Conservation (phyloP, 2,797 vertebrate species). For the Eleutherodactylus coqui region DNA sequence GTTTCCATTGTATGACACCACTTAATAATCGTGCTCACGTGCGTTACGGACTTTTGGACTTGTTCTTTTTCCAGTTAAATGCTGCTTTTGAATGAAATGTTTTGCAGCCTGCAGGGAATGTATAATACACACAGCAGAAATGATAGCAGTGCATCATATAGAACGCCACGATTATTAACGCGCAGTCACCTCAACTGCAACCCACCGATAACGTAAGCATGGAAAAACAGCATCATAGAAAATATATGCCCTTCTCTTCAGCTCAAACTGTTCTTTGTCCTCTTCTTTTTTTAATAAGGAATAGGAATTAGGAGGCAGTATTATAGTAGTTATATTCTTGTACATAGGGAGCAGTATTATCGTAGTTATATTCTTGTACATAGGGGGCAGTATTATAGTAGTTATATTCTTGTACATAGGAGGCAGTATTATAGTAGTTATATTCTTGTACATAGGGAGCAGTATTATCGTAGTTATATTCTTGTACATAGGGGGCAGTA, state of each 20-base stretch:
- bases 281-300: too few relatives aligned
- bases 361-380: neutral
- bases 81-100: neutral
- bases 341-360: neutral
- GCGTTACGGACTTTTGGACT: neutral
- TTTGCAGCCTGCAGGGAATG: neutral
- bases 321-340: conserved; percentile 3
- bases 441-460: neutral
- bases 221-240: neutral
- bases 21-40: neutral
- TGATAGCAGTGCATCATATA: conserved; percentile 10
- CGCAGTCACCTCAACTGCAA: neutral
- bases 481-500: neutral
- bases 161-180: neutral
- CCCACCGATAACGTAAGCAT: neutral
- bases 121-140: neutral
- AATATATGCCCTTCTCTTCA: neutral
- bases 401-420: too few relatives aligned
- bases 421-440: conserved; percentile 5
- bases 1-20: conserved; percentile 21
- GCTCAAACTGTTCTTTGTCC: too few relatives aligned
- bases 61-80: conserved; percentile 29
- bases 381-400: too few relatives aligned
- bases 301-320: neutral
- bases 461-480: conserved; percentile 16